Percentiles rank a stretch among this genome's conserved stretches.
phyloP scores from a whole-genome alignment of 2,797 vertebrate genomes.

The Sebastes variabilis region DNA sequence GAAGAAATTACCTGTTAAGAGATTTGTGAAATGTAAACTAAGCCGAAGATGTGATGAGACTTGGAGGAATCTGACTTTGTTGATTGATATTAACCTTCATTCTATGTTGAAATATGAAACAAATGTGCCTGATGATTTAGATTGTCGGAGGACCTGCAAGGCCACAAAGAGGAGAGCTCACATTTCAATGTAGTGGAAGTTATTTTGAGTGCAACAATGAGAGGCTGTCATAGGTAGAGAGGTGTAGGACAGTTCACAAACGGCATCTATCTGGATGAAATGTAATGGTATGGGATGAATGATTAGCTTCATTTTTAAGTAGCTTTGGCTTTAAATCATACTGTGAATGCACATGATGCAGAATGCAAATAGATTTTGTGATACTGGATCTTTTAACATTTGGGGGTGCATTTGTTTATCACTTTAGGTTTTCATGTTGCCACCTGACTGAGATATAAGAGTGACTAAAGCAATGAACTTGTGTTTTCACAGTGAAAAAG shows the following conservation, averaged over 20 bases:
- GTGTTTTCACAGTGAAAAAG: not conserved
- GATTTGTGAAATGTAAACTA: not conserved
- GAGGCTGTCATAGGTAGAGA: not conserved
- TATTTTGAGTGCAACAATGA: not conserved
- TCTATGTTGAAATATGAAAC: not conserved
- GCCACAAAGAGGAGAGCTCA: not conserved
- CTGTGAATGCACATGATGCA: not conserved
- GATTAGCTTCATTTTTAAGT: not conserved
- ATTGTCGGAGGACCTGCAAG: not conserved
- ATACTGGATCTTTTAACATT: not conserved
- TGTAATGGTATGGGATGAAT: not conserved
- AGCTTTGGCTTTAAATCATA: not conserved
- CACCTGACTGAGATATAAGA: not conserved
- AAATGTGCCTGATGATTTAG: not conserved
- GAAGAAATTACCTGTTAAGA: not conserved
- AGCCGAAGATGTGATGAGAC: not conserved
- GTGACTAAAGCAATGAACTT: not conserved
- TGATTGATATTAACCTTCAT: not conserved
- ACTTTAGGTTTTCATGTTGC: not conserved
- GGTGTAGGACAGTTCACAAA: not conserved
- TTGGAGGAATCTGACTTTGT: not conserved
- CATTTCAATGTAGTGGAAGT: not conserved
- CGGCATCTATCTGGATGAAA: not conserved
- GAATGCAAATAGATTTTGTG: not conserved
- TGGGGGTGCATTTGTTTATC: not conserved